These are phyloP conservation scores for Eleginops maclovinus DNA, from an alignment of 2,113 vertebrate species.

Conservation along the genomic window DNA sequence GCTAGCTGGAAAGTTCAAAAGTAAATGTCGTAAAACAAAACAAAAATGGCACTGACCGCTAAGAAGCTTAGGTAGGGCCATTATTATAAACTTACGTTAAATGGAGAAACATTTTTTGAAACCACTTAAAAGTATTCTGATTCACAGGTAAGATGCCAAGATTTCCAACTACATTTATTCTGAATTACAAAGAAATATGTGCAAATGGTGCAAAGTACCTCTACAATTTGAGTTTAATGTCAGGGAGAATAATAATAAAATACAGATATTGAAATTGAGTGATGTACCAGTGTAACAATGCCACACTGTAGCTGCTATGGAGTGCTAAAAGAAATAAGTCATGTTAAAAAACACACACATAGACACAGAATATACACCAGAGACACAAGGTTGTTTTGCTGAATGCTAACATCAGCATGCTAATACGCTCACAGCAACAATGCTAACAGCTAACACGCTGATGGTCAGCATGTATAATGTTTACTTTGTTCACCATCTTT, in stretches of 20 bases:
- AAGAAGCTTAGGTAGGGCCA: not conserved
- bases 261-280: not conserved
- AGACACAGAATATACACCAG: too few species aligned
- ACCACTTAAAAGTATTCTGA: not conserved
- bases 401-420: not conserved
- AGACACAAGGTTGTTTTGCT: not conserved
- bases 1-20: constrained; percentile 4
- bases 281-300: not conserved
- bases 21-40: constrained; percentile 4
- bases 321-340: not conserved
- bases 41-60: not conserved
- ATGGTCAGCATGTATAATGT: not conserved
- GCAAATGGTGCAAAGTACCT: not conserved
- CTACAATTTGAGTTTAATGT: not conserved
- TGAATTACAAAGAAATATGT: constrained; percentile 9
- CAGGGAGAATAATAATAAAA: not conserved
- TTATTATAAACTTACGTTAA: not conserved
- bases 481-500: not conserved
- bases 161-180: not conserved
- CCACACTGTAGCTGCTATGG: not conserved
- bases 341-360: not conserved
- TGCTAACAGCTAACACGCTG: not conserved
- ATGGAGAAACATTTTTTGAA: constrained; percentile 1
- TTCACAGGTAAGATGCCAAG: not conserved
- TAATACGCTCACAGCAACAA: not conserved